A percentile compares a stretch with the other conserved stretches of the same genome.
phyloP scores from a whole-genome alignment of 2,113 vertebrate genomes.

The Stercorarius parasiticus region DNA sequence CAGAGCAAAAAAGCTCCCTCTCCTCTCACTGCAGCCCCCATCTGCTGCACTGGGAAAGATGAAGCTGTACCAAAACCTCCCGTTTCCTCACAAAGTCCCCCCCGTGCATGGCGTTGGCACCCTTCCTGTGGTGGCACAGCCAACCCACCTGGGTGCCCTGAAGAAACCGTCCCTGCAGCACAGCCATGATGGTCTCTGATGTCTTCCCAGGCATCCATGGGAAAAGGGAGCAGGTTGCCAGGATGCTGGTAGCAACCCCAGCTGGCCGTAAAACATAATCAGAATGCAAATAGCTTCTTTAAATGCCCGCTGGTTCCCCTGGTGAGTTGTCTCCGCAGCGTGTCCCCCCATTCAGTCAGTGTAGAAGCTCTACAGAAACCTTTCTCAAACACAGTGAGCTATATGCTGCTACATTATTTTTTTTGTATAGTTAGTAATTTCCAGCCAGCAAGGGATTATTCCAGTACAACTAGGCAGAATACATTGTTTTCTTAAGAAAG shows the following conservation, averaged over 20 bases:
- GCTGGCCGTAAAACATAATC: not conserved
- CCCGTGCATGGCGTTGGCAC: not conserved
- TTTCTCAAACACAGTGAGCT: not conserved
- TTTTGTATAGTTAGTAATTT: not conserved
- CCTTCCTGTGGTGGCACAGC: not conserved
- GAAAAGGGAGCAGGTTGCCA: not conserved
- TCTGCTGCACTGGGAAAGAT: not conserved
- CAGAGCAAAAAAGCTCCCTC: not conserved
- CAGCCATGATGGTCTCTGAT: not conserved
- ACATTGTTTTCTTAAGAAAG: not conserved
- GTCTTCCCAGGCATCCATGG: not conserved
- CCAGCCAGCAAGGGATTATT: not conserved
- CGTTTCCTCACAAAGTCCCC: not conserved
- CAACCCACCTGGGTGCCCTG: not conserved
- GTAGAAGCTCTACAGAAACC: not conserved
- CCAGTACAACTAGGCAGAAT: constrained; percentile 5
- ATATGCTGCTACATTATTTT: not conserved
- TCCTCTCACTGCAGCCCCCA: not conserved
- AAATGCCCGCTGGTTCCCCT: rapidly evolving
- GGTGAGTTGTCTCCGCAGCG: rapidly evolving
- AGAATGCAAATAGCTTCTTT: not conserved
- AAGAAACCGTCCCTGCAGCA: not conserved
- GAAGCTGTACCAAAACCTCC: not conserved
- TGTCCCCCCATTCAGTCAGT: not conserved
- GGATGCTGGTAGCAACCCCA: not conserved